These are phyloP conservation scores for Pipistrellus nathusii DNA, from an alignment of 2,797 vertebrate genomes.

Conservation along the genomic window DNA sequence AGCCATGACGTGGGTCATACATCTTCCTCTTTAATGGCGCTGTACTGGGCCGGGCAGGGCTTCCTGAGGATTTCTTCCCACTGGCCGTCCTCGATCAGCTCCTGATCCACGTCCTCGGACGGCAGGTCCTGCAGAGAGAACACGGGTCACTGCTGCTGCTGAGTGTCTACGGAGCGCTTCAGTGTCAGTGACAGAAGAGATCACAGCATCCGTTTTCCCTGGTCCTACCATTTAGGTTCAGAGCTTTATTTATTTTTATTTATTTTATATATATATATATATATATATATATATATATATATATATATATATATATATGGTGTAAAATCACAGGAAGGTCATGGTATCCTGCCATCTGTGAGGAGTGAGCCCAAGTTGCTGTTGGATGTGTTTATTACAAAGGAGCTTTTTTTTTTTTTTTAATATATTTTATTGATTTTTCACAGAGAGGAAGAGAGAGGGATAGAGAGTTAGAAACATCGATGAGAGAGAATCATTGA, in stretches of 20 bases:
- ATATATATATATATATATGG: too few species aligned
- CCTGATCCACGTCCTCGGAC: constrained; percentile 89
- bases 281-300: too few species aligned
- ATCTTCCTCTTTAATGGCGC: constrained; percentile 94
- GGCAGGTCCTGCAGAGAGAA: constrained; percentile 91
- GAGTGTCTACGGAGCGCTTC: neutral
- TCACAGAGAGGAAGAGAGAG: too few species aligned
- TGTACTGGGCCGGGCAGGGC: constrained; percentile 93
- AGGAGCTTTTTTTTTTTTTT: too few species aligned
- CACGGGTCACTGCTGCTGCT: neutral
- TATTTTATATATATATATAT: too few species aligned
- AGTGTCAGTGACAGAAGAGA: neutral
- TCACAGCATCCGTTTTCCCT: fast-evolving
- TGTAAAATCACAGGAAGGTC: too few species aligned
- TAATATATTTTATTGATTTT: too few species aligned
- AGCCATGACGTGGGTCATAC: constrained; percentile 84
- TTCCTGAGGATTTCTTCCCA: constrained; percentile 93
- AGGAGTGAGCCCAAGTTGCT: too few species aligned
- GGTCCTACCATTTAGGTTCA: neutral
- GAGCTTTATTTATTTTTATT: neutral
- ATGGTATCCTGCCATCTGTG: too few species aligned
- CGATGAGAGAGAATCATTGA: too few species aligned
- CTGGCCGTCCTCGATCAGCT: constrained; percentile 93
- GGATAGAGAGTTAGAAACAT: too few species aligned
- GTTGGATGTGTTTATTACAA: too few species aligned